Evolutionary conservation across 1,140 invertebrate species (phyloP).

Genomic region (Macrosteles quadrilineatus): DNA sequence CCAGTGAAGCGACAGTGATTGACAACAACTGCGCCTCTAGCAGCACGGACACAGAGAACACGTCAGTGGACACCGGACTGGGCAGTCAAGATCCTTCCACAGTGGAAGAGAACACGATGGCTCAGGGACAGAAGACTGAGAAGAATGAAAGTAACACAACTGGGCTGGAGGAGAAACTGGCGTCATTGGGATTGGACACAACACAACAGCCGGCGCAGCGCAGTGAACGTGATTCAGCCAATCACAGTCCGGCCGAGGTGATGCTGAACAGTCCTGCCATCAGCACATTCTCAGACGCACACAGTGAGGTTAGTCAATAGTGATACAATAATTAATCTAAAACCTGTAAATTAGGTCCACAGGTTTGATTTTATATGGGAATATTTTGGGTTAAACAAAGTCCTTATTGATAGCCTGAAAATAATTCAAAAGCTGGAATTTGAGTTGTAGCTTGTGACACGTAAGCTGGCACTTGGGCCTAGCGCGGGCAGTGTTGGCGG

Average conservation of each 20-base stretch:
- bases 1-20: background rate
- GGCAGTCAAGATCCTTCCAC: background rate
- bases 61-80: background rate
- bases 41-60: background rate
- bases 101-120: constrained; percentile 8
- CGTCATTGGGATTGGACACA: constrained; percentile 35
- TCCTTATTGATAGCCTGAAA: no score
- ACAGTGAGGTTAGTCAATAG: constrained; percentile 59
- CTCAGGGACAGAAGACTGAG: constrained; percentile 26
- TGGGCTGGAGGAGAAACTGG: constrained; percentile 33
- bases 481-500: no score
- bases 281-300: constrained; percentile 65
- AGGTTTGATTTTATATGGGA: no score
- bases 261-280: constrained; percentile 63
- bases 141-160: constrained; percentile 28
- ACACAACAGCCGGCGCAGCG: constrained; percentile 20
- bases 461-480: no score
- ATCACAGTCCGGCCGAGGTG: constrained; percentile 66
- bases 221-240: constrained; percentile 63
- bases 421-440: no score
- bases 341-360: no score
- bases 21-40: background rate
- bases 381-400: no score
- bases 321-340: background rate
- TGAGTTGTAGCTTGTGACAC: no score